Conservation (phyloP, 2,888 invertebrate genomes). For the Eupelmus urozonus region DNA sequence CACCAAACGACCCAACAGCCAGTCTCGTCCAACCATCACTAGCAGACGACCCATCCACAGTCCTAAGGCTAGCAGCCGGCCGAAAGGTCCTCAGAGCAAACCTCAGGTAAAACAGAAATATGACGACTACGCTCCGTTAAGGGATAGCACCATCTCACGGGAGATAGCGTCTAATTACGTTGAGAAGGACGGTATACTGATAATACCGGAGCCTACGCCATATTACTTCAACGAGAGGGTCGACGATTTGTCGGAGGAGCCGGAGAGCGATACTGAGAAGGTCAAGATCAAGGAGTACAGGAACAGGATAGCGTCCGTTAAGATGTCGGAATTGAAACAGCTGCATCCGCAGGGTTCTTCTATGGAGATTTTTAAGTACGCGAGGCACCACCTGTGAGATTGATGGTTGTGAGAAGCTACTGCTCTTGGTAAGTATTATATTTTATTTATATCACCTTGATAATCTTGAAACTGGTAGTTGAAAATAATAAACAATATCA, state of each 20-base stretch:
- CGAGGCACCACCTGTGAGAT: conserved; percentile 28
- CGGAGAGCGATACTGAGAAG: conserved; percentile 64
- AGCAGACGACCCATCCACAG: background rate
- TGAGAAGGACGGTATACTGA: conserved; percentile 46
- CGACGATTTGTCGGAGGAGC: conserved; percentile 64
- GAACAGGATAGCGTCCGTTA: conserved; percentile 65
- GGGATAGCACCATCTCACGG: background rate
- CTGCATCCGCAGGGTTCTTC: conserved; percentile 39
- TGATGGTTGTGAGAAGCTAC: no score
- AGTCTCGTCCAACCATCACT: background rate
- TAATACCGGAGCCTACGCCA: conserved; percentile 59
- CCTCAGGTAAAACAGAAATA: conserved; percentile 7
- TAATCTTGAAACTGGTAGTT: no score
- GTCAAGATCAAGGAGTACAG: conserved; percentile 65
- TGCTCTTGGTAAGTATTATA: background rate
- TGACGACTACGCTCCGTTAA: background rate
- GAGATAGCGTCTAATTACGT: conserved; percentile 32
- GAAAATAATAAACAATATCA: no score
- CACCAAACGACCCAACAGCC: background rate
- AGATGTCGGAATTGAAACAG: conserved; percentile 62
- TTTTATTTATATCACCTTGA: no score
- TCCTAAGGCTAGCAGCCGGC: background rate
- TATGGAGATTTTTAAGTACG: conserved; percentile 29
- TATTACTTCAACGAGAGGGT: conserved; percentile 65
- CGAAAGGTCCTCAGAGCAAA: background rate